Evolutionary conservation across 2,888 invertebrate species (phyloP).

Genomic region (Plebejus melissa): DNA sequence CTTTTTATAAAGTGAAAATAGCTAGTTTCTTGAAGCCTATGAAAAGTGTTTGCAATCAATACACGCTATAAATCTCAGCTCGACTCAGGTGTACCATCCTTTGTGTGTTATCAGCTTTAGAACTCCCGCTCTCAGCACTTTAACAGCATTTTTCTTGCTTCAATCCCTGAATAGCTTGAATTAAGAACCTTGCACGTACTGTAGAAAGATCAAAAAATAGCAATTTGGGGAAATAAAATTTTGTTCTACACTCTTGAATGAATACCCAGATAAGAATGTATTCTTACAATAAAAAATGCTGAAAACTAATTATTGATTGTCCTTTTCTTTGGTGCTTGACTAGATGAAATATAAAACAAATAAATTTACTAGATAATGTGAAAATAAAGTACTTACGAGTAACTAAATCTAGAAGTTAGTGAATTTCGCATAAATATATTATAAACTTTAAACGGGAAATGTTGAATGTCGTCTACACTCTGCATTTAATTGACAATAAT

Average conservation of each 20-base stretch:
- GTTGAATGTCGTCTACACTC: too few species aligned
- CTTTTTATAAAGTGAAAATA: neutral
- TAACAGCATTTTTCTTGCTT: conserved; percentile 8
- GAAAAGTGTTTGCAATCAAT: conserved; percentile 18
- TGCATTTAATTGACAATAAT: too few species aligned
- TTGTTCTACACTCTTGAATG: neutral
- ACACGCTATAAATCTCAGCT: conserved; percentile 19
- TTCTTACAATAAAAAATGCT: too few species aligned
- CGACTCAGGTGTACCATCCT: conserved; percentile 17
- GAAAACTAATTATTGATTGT: too few species aligned
- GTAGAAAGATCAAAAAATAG: neutral
- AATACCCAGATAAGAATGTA: neutral
- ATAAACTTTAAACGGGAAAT: too few species aligned
- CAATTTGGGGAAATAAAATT: neutral
- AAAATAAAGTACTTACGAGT: too few species aligned
- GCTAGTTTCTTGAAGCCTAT: conserved; percentile 19
- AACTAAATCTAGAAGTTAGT: too few species aligned
- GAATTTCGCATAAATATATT: too few species aligned
- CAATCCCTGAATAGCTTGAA: neutral
- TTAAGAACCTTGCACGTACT: neutral
- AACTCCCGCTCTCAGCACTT: neutral
- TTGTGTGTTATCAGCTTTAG: conserved; percentile 16
- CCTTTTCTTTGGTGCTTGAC: too few species aligned
- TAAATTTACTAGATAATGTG: too few species aligned
- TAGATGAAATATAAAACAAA: too few species aligned